A percentile compares a stretch with the other conserved stretches of the same genome.
phyloP scores from a whole-genome alignment of 1,140 invertebrate genomes.

The Zaprionus inermis region DNA sequence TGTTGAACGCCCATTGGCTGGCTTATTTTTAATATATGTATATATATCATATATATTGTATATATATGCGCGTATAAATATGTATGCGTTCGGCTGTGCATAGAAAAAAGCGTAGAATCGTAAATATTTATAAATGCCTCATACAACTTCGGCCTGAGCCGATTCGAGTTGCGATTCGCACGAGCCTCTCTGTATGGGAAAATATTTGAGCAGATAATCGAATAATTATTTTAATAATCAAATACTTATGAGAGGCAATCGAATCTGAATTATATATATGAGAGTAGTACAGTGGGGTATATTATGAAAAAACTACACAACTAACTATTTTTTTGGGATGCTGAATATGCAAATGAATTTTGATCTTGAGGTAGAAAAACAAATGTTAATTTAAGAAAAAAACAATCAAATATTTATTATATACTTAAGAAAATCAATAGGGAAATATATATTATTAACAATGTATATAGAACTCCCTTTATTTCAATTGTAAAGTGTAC shows the following conservation, averaged over 20 bases:
- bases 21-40: slow-evolving; percentile 67
- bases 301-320: neutral
- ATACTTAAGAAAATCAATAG: too few species aligned
- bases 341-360: neutral
- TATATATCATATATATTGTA: slow-evolving; percentile 27
- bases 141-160: slow-evolving; percentile 23
- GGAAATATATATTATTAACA: neutral
- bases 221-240: neutral
- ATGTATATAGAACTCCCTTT: fast-evolving
- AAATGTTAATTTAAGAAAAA: neutral
- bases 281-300: neutral
- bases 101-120: slow-evolving; percentile 55
- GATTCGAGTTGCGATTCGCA: slow-evolving; percentile 19
- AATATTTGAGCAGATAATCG: neutral
- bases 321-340: neutral
- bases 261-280: neutral
- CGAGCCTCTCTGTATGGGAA: slow-evolving; percentile 8
- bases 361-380: neutral
- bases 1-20: slow-evolving; percentile 74
- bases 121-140: slow-evolving; percentile 59
- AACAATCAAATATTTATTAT: too few species aligned
- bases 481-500: neutral
- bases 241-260: neutral
- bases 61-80: slow-evolving; percentile 44
- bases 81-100: slow-evolving; percentile 22